A percentile compares a stretch with the other conserved stretches of the same genome.
phyloP scores from a whole-genome alignment of 2,113 vertebrate species.

The Hystrix brachyura region DNA sequence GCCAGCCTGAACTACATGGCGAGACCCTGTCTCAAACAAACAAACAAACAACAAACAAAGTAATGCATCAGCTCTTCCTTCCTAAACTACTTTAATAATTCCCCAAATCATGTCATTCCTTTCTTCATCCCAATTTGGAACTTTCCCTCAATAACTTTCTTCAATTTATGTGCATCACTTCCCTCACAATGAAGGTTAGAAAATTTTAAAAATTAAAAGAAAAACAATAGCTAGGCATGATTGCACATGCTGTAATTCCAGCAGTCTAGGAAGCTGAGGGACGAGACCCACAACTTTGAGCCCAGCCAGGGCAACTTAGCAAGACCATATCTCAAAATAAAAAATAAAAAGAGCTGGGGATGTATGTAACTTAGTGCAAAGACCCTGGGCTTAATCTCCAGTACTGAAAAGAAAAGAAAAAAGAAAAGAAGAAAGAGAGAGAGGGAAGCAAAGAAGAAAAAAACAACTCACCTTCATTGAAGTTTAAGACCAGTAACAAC shows the following conservation, averaged over 20 bases:
- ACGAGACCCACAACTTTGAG: no score
- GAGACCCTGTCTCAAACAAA: no score
- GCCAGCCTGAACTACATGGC: no score
- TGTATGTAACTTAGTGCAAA: no score
- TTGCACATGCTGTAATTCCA: not conserved
- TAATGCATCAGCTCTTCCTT: not conserved
- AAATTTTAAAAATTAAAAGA: not conserved
- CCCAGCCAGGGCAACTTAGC: no score
- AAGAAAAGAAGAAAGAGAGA: not conserved
- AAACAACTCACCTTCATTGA: not conserved
- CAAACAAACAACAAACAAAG: not conserved
- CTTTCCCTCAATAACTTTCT: not conserved
- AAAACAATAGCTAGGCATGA: not conserved
- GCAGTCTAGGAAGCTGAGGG: not conserved
- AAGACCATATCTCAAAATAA: no score
- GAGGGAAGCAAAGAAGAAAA: no score
- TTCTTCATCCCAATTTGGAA: not conserved
- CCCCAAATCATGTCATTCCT: not conserved
- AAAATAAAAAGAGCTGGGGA: no score
- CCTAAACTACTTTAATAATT: slow-evolving; percentile 8
- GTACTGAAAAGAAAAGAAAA: not conserved
- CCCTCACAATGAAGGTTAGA: not conserved
- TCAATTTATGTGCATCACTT: not conserved
- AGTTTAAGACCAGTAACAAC: not conserved
- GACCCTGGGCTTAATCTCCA: no score